A percentile compares a stretch with the other conserved stretches of the same genome.
phyloP scores from a whole-genome alignment of 2,888 invertebrate genomes.

The Caenorhabditis doughertyi region DNA sequence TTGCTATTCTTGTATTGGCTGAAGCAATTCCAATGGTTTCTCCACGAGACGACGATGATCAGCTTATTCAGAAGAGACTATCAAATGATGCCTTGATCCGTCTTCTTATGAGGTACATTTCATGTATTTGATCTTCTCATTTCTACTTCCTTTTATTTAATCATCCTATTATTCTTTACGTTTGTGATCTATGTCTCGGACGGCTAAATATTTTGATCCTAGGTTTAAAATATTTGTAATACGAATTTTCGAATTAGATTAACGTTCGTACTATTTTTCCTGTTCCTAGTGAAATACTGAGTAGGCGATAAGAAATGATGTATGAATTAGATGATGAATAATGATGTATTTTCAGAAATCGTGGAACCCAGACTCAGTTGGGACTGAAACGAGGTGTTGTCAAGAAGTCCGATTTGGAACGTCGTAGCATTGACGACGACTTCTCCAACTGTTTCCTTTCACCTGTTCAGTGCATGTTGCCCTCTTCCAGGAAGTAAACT shows the following conservation, averaged over 20 bases:
- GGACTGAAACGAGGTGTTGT: constrained; percentile 62
- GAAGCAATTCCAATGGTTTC: constrained; percentile 65
- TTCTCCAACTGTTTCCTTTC: constrained; percentile 77
- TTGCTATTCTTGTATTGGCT: constrained; percentile 39
- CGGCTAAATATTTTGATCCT: constrained; percentile 1
- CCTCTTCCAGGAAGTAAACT: constrained; percentile 62
- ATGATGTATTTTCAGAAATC: constrained; percentile 49
- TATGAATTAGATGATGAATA: background rate
- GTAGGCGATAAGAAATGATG: background rate
- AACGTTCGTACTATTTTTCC: constrained; percentile 9
- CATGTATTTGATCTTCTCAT: constrained; percentile 13
- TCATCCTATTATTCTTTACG: constrained; percentile 19
- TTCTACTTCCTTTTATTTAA: constrained; percentile 6
- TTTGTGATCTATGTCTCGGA: constrained; percentile 27
- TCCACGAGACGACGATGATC: constrained; percentile 42
- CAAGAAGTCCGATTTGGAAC: constrained; percentile 68
- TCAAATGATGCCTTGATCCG: constrained; percentile 72
- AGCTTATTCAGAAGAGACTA: constrained; percentile 66
- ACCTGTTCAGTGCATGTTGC: constrained; percentile 76
- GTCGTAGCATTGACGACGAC: constrained; percentile 73
- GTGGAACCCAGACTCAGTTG: constrained; percentile 54
- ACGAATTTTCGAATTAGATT: background rate
- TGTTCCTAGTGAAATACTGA: background rate
- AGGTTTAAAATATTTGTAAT: constrained; percentile 15
- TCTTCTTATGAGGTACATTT: constrained; percentile 69